Conservation (phyloP, 2,888 invertebrate genomes). For the Melanchra persicariae region DNA sequence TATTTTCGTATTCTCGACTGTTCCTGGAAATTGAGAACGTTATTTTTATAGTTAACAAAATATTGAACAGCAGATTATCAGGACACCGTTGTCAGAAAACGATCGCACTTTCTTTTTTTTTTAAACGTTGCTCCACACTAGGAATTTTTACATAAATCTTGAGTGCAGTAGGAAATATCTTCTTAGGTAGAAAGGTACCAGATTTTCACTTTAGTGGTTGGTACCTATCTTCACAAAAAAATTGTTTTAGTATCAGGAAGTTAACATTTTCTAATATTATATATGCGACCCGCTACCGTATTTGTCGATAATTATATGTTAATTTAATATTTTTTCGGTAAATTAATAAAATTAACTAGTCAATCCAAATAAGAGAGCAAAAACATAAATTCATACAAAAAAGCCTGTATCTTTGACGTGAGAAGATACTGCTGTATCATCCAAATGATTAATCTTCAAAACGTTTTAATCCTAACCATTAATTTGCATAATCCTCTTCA, state of each 20-base stretch:
- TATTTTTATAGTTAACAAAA: background rate
- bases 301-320: background rate
- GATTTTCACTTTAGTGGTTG: background rate
- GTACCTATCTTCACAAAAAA: background rate
- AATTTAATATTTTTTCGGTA: background rate
- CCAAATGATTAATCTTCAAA: conserved; percentile 14
- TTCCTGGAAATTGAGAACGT: too few relatives aligned
- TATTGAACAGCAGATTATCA: background rate
- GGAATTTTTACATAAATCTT: conserved; percentile 19
- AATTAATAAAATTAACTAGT: background rate
- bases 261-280: background rate
- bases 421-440: conserved; percentile 9
- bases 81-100: background rate
- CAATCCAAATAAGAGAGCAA: background rate
- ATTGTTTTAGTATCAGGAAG: background rate
- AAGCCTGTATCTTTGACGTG: background rate
- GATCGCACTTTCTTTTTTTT: too few relatives aligned
- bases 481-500: conserved; percentile 41
- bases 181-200: background rate
- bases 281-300: background rate
- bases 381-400: background rate
- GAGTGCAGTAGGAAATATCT: background rate
- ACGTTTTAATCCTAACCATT: conserved; percentile 14
- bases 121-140: too few relatives aligned
- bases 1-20: background rate